Base-by-base conservation (phyloP, 2,888 invertebrate genomes). In the Heliconius cydno region DNA sequence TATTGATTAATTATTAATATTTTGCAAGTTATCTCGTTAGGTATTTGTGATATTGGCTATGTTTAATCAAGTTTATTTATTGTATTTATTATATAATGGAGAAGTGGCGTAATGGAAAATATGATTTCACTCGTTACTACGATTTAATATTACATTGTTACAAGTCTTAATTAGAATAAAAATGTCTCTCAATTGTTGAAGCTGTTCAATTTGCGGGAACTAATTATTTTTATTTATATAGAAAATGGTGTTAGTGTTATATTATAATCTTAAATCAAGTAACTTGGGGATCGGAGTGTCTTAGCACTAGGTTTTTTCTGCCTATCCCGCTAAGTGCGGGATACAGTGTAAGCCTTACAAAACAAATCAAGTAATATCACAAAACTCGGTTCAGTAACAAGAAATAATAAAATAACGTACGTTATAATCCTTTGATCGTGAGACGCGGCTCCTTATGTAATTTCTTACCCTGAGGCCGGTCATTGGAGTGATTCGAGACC, bases 401-500 rank as follows among this genome's bases (percentile, higher is more conserved):
- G 52, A 78, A 70, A 66, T 78, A 80, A 83, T 84, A 84, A 85
- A 83, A 79, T 78, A 83, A 83, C 82, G 83, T 82, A 82, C 60
- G 71, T 52, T 78, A 81, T 84, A 85, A 85, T 86, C 85, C 85
- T 85, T 86, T 86, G 85, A 87, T 85, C 85, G 82, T 83, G 72
- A 78, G 77, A 79, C 83, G 84, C 83, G 83, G 81, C 81, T 78
- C 81, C 83, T 85, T 84, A 81, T 84, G 82, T 86, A 85, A 84
- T 84, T 83, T 84, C 85, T 85, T 85, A 81, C 80, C 82, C 83
- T 82, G 73, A 72, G 83, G 83, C 78, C 79, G 79, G 79, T 80
- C 83, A 77, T 82, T 83, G 78, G 77, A 78, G 82, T 76, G 67
- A 83, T 82, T 82, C 79, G 78, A 76, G 77, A 73, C 82, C 75